Percentiles rank a stretch among this genome's conserved stretches.
Conservation (phyloP, 1,140 invertebrate species). For the Achatina immaculata region DNA sequence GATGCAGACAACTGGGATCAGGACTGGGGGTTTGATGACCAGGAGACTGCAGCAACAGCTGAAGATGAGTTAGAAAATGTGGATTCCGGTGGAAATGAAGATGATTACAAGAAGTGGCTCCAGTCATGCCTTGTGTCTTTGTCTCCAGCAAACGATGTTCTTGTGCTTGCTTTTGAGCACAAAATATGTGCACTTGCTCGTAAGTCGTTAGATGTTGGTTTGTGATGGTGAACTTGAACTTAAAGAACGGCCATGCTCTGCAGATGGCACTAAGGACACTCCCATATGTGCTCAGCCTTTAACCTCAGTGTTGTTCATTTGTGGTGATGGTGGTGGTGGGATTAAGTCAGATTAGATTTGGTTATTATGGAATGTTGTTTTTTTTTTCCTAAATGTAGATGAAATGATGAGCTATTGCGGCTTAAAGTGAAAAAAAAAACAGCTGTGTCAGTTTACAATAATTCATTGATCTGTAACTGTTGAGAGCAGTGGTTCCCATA, state of each 20-base stretch:
- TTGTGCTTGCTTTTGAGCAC: conserved; percentile 79
- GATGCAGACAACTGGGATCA: conserved; percentile 54
- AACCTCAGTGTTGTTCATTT: too few relatives aligned
- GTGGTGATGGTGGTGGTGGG: not conserved
- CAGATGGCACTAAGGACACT: not conserved
- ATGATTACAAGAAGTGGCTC: conserved; percentile 75
- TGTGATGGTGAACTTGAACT: too few relatives aligned
- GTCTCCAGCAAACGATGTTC: conserved; percentile 81
- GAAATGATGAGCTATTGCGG: too few relatives aligned
- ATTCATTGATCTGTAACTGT: too few relatives aligned
- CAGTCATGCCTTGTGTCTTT: conserved; percentile 79
- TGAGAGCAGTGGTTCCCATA: too few relatives aligned
- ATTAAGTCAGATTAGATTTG: too few relatives aligned
- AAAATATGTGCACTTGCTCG: conserved; percentile 78
- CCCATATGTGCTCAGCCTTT: not conserved
- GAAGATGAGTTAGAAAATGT: conserved; percentile 41
- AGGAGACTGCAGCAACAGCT: conserved; percentile 44
- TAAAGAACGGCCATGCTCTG: too few relatives aligned
- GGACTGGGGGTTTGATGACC: conserved; percentile 65
- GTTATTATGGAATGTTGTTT: too few relatives aligned
- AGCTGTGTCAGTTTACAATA: too few relatives aligned
- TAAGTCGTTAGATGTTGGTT: too few relatives aligned
- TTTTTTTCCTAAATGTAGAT: too few relatives aligned
- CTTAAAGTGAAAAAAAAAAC: too few relatives aligned
- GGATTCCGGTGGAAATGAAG: conserved; percentile 46